Percentiles rank a stretch among this genome's conserved stretches.
Evolutionary conservation across 2,888 invertebrate genomes (phyloP).

Genomic region (Vesta saturnalis): DNA sequence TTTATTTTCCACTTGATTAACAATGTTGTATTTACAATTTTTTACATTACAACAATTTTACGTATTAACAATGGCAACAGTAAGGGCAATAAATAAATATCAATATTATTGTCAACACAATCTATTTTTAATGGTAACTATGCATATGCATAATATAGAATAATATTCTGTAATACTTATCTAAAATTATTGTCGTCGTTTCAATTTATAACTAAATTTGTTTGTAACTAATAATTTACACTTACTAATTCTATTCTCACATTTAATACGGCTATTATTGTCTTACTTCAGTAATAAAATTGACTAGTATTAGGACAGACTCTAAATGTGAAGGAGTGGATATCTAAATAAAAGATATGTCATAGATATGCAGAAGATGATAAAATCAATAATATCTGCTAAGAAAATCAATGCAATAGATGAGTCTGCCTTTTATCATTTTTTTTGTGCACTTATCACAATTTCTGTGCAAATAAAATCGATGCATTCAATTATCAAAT

Average conservation of each 20-base stretch:
- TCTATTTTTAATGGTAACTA: constrained; percentile 15
- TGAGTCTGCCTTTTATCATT: constrained; percentile 20
- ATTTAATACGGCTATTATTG: constrained; percentile 37
- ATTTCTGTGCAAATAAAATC: constrained; percentile 25
- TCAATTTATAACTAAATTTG: neutral
- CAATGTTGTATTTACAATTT: constrained; percentile 35
- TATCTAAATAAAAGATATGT: constrained; percentile 25
- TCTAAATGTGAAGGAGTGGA: constrained; percentile 34
- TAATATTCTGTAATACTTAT: neutral
- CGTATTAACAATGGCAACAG: constrained; percentile 34
- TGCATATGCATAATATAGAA: constrained; percentile 1
- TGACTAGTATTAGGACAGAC: constrained; percentile 45
- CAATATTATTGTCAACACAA: constrained; percentile 13
- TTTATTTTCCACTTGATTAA: constrained; percentile 40
- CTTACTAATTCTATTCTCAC: constrained; percentile 30
- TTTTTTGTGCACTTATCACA: constrained; percentile 33
- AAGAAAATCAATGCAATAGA: neutral
- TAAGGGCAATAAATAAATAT: constrained; percentile 25
- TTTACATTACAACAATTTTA: constrained; percentile 35
- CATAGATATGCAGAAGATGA: constrained; percentile 7
- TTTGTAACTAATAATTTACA: constrained; percentile 25
- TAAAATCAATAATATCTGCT: neutral
- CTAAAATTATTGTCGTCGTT: constrained; percentile 19
- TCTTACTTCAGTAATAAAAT: constrained; percentile 41
- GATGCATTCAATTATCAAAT: neutral